These are phyloP conservation scores for Limnephilus rhombicus DNA, from an alignment of 2,888 invertebrate genomes.

Conservation along the genomic window DNA sequence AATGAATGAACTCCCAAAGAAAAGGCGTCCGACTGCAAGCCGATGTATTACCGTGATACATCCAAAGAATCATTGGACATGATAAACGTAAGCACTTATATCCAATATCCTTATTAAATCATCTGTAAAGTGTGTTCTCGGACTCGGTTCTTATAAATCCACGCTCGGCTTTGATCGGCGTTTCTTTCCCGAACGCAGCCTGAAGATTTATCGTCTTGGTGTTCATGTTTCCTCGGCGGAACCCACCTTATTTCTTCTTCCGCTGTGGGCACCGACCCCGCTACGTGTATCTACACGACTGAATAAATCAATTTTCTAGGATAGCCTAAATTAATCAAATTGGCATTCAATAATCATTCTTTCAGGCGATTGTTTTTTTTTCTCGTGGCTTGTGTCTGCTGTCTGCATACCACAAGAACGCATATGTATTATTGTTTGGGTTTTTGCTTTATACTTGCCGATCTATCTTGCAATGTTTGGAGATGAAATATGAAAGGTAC, in stretches of 20 bases:
- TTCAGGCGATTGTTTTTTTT: background rate
- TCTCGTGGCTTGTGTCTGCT: background rate
- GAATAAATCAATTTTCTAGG: constrained; percentile 23
- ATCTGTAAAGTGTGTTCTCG: constrained; percentile 29
- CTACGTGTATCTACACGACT: background rate
- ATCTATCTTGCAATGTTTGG: background rate
- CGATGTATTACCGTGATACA: background rate
- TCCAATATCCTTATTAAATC: constrained; percentile 47
- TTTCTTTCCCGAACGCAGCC: constrained; percentile 31
- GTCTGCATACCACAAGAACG: background rate
- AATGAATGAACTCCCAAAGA: constrained; percentile 1
- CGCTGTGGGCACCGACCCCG: constrained; percentile 13
- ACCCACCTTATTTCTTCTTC: constrained; percentile 44
- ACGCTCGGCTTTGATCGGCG: constrained; percentile 32
- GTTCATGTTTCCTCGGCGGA: constrained; percentile 30
- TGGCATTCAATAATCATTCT: constrained; percentile 9
- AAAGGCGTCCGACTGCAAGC: background rate
- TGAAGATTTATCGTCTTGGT: constrained; percentile 28
- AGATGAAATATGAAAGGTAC: background rate
- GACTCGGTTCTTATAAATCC: constrained; percentile 14
- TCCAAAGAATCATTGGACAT: constrained; percentile 19
- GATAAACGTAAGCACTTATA: constrained; percentile 34
- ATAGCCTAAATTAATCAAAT: constrained; percentile 28
- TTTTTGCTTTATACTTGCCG: constrained; percentile 42
- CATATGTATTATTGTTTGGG: constrained; percentile 32